A percentile compares a stretch with the other conserved stretches of the same genome.
phyloP scores from a whole-genome alignment of 2,797 vertebrate genomes.

The Smutsia gigantea region DNA sequence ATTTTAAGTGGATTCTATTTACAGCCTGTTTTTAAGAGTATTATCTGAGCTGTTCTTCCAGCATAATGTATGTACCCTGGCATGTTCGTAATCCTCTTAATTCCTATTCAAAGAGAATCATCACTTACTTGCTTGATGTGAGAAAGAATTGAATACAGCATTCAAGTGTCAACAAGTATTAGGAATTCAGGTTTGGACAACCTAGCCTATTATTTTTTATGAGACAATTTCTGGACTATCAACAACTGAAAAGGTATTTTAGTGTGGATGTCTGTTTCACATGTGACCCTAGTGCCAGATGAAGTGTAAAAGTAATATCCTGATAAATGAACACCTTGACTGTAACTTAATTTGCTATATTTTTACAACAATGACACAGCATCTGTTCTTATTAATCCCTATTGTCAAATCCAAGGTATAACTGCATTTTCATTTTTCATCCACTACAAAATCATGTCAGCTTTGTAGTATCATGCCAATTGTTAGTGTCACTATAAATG shows the following conservation, averaged over 20 bases:
- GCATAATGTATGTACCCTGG: neutral
- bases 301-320: neutral
- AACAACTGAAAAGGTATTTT: slow-evolving; percentile 73
- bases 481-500: slow-evolving; percentile 49
- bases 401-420: neutral
- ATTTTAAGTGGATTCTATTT: neutral
- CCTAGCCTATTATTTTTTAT: slow-evolving; percentile 62
- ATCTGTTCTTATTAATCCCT: slow-evolving; percentile 25
- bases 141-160: slow-evolving; percentile 42
- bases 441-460: neutral
- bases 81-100: slow-evolving; percentile 18
- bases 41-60: neutral
- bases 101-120: slow-evolving; percentile 52
- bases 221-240: slow-evolving; percentile 70
- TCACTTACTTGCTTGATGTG: neutral
- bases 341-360: slow-evolving; percentile 15
- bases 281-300: slow-evolving; percentile 21
- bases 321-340: slow-evolving; percentile 12
- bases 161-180: slow-evolving; percentile 67
- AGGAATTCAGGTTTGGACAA: slow-evolving; percentile 47
- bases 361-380: neutral
- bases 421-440: slow-evolving; percentile 27
- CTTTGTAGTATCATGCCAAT: neutral
- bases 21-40: neutral
- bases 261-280: slow-evolving; percentile 54